Evolutionary conservation across 2,113 vertebrate species (phyloP).

Genomic region (Sclerurus mexicanus): DNA sequence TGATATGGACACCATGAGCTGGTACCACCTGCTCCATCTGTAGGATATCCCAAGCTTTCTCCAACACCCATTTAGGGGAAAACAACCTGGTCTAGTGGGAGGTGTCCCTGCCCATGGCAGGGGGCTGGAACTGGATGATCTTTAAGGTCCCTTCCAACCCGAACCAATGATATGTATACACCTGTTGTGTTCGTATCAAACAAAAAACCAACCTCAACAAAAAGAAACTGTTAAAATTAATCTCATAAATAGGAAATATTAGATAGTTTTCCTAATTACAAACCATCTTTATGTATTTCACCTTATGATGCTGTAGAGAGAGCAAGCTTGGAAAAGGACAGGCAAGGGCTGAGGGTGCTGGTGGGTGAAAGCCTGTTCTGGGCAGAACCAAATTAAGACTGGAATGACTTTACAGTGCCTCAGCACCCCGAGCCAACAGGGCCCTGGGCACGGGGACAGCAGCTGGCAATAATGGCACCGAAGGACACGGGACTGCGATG

Average conservation of each 20-base stretch:
- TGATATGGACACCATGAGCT: not conserved
- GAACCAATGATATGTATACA: not conserved
- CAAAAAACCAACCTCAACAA: slow-evolving; percentile 24
- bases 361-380: not conserved
- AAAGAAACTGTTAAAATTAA: slow-evolving; percentile 59
- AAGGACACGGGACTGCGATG: not conserved
- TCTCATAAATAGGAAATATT: slow-evolving; percentile 69
- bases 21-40: not conserved
- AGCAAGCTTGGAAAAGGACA: slow-evolving; percentile 16
- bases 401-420: not conserved
- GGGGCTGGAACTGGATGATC: not conserved
- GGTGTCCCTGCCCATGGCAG: not conserved
- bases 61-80: not conserved
- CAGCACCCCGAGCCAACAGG: fast-evolving
- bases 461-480: not conserved
- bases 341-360: not conserved
- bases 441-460: not conserved
- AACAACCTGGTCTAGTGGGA: not conserved
- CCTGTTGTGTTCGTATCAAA: not conserved
- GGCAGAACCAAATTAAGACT: not conserved
- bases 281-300: slow-evolving; percentile 22
- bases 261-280: slow-evolving; percentile 31
- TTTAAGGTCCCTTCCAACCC: not conserved
- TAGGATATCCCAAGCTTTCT: not conserved
- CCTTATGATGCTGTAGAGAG: slow-evolving; percentile 62